These are phyloP conservation scores for Corythornis madagascariensis DNA, from an alignment of 2,113 vertebrate genomes.

Conservation along the genomic window DNA sequence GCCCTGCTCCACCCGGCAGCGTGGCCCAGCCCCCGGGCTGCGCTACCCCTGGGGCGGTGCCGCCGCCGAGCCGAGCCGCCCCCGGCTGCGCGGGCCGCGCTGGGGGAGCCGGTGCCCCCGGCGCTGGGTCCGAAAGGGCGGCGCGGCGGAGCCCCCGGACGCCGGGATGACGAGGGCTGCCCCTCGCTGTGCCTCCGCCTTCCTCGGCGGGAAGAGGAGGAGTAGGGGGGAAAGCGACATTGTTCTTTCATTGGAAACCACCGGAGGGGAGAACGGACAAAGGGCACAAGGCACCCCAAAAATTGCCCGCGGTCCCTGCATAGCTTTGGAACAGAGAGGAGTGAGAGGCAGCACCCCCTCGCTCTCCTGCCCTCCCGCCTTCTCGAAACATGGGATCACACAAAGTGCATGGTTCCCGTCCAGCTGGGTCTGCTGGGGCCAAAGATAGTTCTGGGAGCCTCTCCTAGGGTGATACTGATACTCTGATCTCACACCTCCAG, in stretches of 20 bases:
- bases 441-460: not conserved
- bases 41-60: not conserved
- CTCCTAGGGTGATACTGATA: not conserved
- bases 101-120: not conserved
- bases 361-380: not conserved
- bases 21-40: not conserved
- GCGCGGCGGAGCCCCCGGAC: not conserved
- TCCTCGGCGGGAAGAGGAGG: not conserved
- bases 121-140: not conserved
- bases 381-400: not conserved
- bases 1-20: not conserved
- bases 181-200: not conserved
- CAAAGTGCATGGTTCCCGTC: not conserved
- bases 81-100: not conserved
- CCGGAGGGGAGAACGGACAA: not conserved
- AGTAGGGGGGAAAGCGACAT: fast-evolving
- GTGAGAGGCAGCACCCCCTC: fast-evolving
- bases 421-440: not conserved
- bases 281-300: fast-evolving
- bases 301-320: too few species aligned
- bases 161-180: not conserved
- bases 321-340: not conserved
- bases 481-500: too few species aligned
- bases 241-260: fast-evolving
- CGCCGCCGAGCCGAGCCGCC: not conserved